Evolutionary conservation across 2,113 vertebrate species (phyloP).

Genomic region (Ariopsis seemanni): DNA sequence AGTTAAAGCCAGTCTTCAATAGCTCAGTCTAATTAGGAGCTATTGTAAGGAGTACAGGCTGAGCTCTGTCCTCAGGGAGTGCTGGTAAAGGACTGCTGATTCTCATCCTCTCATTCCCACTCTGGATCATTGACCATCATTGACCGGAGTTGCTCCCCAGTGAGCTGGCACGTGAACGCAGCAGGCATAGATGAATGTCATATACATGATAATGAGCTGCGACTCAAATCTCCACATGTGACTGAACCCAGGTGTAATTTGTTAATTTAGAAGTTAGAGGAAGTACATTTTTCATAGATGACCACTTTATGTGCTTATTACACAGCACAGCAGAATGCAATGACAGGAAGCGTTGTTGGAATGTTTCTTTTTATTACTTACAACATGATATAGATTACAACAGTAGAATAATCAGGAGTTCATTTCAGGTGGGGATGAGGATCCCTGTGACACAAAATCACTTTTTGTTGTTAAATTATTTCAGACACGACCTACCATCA

Average conservation of each 20-base stretch:
- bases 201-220: not conserved
- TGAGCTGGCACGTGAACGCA: not conserved
- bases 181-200: conserved; percentile 4
- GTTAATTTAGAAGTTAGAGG: not conserved
- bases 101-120: conserved; percentile 5
- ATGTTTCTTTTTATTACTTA: not conserved
- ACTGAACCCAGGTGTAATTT: not conserved
- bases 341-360: not conserved
- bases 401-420: not conserved
- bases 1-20: conserved; percentile 22
- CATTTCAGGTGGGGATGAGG: not conserved
- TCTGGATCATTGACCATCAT: conserved; percentile 27
- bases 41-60: conserved; percentile 21
- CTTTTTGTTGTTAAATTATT: not conserved
- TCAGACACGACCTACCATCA: not conserved
- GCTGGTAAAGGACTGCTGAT: conserved; percentile 10
- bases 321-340: not conserved
- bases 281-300: not conserved
- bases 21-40: conserved; percentile 34
- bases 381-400: not conserved
- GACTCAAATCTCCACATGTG: not conserved
- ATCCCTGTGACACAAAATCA: not conserved
- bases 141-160: conserved; percentile 1
- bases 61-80: conserved; percentile 5
- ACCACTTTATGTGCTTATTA: not conserved